Evolutionary conservation across 2,888 invertebrate genomes (phyloP).

Genomic region (Rhagonycha lutea): DNA sequence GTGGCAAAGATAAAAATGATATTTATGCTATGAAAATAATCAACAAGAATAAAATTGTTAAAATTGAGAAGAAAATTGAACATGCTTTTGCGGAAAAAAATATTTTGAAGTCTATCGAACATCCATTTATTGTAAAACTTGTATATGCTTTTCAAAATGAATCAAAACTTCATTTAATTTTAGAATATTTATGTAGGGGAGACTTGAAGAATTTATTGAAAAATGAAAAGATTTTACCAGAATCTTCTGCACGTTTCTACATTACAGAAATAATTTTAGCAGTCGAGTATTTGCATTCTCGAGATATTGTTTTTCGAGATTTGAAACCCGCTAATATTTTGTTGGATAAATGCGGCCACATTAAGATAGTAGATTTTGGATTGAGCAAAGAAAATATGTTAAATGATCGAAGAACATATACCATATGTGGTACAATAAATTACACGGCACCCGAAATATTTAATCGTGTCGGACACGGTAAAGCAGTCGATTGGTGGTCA

Average conservation of each 20-base stretch:
- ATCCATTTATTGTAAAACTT: not conserved
- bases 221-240: not conserved
- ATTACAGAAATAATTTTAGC: not conserved
- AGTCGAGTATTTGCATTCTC: not conserved
- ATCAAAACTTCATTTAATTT: not conserved
- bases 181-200: not conserved
- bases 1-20: conserved; percentile 87
- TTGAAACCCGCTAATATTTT: conserved; percentile 97
- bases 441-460: conserved; percentile 94
- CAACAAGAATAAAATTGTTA: conserved; percentile 94
- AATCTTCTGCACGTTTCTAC: not conserved
- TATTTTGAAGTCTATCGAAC: conserved; percentile 97
- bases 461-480: conserved; percentile 94
- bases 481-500: conserved; percentile 98
- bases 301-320: conserved; percentile 92
- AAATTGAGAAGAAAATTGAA: conserved; percentile 99
- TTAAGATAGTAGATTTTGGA: conserved; percentile 99
- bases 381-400: conserved; percentile 98
- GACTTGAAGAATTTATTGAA: not conserved
- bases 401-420: conserved; percentile 92
- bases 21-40: conserved; percentile 99
- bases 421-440: conserved; percentile 97
- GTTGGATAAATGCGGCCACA: conserved; percentile 97
- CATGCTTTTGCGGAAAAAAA: conserved; percentile 99
- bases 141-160: not conserved